These are phyloP conservation scores for Vanessa atalanta DNA, from an alignment of 1,140 invertebrate species.

Conservation along the genomic window DNA sequence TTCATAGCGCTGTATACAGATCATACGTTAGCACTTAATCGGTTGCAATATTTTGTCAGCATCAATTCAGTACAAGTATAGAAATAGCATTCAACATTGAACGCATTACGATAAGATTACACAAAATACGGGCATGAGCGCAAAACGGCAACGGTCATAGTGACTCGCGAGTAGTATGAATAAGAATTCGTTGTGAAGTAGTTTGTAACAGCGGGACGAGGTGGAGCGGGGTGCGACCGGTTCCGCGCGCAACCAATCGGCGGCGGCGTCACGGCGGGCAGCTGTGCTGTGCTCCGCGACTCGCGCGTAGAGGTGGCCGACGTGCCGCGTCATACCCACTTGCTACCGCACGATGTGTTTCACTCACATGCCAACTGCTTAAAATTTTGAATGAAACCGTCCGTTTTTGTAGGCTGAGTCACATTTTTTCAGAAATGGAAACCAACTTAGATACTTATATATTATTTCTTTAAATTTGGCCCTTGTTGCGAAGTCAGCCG, in stretches of 20 bases:
- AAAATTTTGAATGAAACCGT: slow-evolving; percentile 65
- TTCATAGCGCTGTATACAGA: slow-evolving; percentile 61
- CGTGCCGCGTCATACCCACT: slow-evolving; percentile 66
- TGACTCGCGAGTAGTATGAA: slow-evolving; percentile 71
- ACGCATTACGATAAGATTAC: slow-evolving; percentile 79
- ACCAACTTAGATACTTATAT: not conserved
- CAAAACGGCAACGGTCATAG: slow-evolving; percentile 71
- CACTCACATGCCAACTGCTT: slow-evolving; percentile 51
- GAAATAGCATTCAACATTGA: slow-evolving; percentile 57
- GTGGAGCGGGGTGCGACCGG: slow-evolving; percentile 59
- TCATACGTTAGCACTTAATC: slow-evolving; percentile 22
- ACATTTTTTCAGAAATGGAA: slow-evolving; percentile 33
- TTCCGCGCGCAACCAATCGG: slow-evolving; percentile 64
- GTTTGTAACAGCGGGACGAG: slow-evolving; percentile 48
- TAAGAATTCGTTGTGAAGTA: slow-evolving; percentile 75
- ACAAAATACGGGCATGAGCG: slow-evolving; percentile 66
- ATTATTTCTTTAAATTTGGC: too few relatives aligned
- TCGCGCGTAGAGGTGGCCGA: slow-evolving; percentile 43
- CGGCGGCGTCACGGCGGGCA: slow-evolving; percentile 63
- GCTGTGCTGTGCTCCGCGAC: slow-evolving; percentile 67
- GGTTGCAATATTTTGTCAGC: slow-evolving; percentile 32
- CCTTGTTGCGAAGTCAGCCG: too few relatives aligned
- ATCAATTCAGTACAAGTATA: slow-evolving; percentile 46
- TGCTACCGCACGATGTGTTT: slow-evolving; percentile 49
- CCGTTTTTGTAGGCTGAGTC: slow-evolving; percentile 51